Base-by-base conservation (phyloP, 1,140 invertebrate genomes). In the Papilio dardanus region DNA sequence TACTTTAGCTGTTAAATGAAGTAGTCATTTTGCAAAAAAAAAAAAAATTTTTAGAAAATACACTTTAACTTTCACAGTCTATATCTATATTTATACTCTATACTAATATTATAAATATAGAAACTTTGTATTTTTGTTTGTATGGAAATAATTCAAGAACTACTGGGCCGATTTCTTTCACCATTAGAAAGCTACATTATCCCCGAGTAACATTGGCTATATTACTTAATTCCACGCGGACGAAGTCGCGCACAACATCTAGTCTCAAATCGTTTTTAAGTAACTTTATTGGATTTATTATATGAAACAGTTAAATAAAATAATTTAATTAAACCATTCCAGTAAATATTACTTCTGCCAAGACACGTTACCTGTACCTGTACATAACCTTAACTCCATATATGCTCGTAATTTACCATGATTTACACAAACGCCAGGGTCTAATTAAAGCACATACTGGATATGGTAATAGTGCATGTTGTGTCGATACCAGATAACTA, bases 401-500 rank as follows among this genome's bases (percentile, higher is more conserved):
- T 62, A 28, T 30, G 54, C 10, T 24, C 30, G 12, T 62, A 62
- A 62, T 62, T 62, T 28, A 62, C 30, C 54, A 16, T 30, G 54
- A 30, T 46, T 46, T 46, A 58, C 54, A 28, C 54, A 62, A 62
- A 62, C 24, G 24, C 50, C 19, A 54, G 50, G 19, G 7, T 2
- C 21, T 62, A 62, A 62, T 62, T 62, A 62, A 58, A 58, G 24
- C 24, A 62, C 12, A 28, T 30, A 30, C 24, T 28, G 54, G 54
- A 30, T 58, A 62, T 62, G 24, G 54, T 62, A 62, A 62, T 62
- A n/a, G 8, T 62, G 54, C 1, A 58, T 3, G 54, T 62, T 62
- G 54, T 30, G 54, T 62, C 12, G 54, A 28, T 62, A 24, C 2
- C 54, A 28, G 54, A 62, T 62, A 62, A 3, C 24, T 62, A 2